Evolutionary conservation across 2,797 vertebrate species (phyloP).

Genomic region (Poeciliopsis infans): DNA sequence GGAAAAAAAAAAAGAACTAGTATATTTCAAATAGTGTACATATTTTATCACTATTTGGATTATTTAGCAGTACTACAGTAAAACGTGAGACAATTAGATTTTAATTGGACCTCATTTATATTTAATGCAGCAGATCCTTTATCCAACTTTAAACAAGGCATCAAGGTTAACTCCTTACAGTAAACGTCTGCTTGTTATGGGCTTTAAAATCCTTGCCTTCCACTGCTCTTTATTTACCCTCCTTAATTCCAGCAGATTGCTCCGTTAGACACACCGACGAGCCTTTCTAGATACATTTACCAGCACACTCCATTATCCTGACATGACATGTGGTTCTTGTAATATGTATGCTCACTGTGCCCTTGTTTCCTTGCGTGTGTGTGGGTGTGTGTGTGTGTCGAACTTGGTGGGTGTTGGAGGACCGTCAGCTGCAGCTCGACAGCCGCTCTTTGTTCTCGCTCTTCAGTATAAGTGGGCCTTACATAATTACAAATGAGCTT

Average conservation of each 20-base stretch:
- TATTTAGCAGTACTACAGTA: not conserved
- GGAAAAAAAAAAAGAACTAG: no score
- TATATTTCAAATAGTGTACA: not conserved
- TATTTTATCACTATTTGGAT: not conserved
- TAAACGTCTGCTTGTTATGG: constrained; percentile 1
- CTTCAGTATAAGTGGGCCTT: constrained; percentile 49
- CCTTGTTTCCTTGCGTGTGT: constrained; percentile 26
- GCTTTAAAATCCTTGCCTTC: not conserved
- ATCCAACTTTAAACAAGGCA: not conserved
- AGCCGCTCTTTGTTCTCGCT: constrained; percentile 59
- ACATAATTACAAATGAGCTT: constrained; percentile 53
- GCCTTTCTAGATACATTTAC: constrained; percentile 20
- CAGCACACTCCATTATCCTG: constrained; percentile 23
- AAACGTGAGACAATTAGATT: not conserved
- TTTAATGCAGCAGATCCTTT: not conserved
- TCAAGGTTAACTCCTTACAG: not conserved
- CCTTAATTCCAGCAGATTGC: constrained; percentile 12
- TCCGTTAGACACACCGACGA: not conserved
- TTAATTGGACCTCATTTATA: not conserved
- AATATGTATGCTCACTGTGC: constrained; percentile 17
- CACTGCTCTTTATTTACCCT: constrained; percentile 19
- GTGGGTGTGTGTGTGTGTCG: constrained; percentile 26
- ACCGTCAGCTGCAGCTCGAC: constrained; percentile 36
- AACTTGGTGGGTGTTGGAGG: constrained; percentile 40
- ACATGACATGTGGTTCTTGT: constrained; percentile 11